Percentiles rank a stretch among this genome's conserved stretches.
Evolutionary conservation across 2,113 vertebrate genomes (phyloP).

Genomic region (Platysteira castanea): DNA sequence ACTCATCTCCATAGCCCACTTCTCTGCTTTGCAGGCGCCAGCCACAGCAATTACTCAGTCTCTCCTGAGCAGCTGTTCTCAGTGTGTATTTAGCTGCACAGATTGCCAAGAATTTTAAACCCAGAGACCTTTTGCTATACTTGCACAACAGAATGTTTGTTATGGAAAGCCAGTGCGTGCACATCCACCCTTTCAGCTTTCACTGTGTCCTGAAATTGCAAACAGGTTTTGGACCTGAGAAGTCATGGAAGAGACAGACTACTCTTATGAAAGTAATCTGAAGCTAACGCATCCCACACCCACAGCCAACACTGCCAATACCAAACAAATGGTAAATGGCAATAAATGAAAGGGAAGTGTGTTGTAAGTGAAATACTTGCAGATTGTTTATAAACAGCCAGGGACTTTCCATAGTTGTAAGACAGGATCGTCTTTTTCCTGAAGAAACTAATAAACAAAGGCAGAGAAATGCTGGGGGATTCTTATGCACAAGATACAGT

Average conservation of each 20-base stretch:
- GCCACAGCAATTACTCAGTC: background rate
- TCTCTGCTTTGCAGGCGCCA: background rate
- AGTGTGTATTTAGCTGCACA: background rate
- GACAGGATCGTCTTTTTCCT: background rate
- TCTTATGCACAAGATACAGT: background rate
- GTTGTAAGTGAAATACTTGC: background rate
- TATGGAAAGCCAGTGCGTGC: fast-evolving
- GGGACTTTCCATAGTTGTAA: background rate
- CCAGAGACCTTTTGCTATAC: background rate
- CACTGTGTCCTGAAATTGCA: background rate
- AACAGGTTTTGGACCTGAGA: background rate
- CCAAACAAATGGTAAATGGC: background rate
- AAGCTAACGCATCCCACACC: background rate
- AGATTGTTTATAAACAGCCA: background rate
- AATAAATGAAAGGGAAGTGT: background rate
- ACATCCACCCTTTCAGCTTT: background rate
- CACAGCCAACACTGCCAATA: background rate
- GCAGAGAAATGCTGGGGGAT: background rate
- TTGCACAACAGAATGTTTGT: background rate
- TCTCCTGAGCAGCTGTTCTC: background rate
- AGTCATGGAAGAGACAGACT: background rate
- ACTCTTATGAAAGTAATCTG: background rate
- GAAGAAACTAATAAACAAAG: background rate
- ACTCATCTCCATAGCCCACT: background rate
- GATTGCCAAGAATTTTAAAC: background rate